Evolutionary conservation across 35 echinoderm and acorn worm genomes (phyloP).

Genomic region (Chiridota heheva): DNA sequence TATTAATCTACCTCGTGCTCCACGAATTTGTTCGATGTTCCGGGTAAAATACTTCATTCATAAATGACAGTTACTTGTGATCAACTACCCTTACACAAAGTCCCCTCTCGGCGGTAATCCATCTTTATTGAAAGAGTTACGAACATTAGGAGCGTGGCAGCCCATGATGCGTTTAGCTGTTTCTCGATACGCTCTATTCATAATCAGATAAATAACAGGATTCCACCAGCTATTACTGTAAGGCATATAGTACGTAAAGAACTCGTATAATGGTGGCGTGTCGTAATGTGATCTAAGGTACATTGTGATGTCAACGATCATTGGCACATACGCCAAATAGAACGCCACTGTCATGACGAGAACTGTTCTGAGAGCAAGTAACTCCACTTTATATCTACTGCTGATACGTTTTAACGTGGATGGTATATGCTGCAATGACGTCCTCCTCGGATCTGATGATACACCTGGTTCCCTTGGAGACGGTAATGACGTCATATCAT

Average conservation of each 20-base stretch:
- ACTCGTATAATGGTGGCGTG: constrained; percentile 33
- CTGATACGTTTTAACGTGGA: not conserved
- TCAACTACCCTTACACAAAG: too few species aligned
- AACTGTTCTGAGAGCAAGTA: constrained; percentile 16
- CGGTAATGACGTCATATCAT: not conserved
- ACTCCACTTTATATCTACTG: too few species aligned
- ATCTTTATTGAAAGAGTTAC: too few species aligned
- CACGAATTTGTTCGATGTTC: too few species aligned
- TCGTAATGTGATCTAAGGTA: not conserved
- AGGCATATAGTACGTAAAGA: constrained; percentile 45
- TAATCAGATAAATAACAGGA: constrained; percentile 30
- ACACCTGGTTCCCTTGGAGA: not conserved
- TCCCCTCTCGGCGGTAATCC: too few species aligned
- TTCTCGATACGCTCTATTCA: constrained; percentile 44
- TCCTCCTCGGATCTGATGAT: constrained; percentile 1
- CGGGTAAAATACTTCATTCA: too few species aligned
- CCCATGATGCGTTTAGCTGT: too few species aligned
- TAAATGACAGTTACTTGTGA: too few species aligned
- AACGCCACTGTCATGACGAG: constrained; percentile 20
- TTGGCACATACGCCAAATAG: constrained; percentile 13
- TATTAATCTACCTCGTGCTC: too few species aligned
- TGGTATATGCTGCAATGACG: constrained; percentile 1
- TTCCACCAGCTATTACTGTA: constrained; percentile 47
- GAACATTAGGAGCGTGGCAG: too few species aligned
- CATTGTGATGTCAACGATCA: constrained; percentile 30